Conservation (phyloP, 2,797 vertebrate genomes). For the Heliangelus exortis region DNA sequence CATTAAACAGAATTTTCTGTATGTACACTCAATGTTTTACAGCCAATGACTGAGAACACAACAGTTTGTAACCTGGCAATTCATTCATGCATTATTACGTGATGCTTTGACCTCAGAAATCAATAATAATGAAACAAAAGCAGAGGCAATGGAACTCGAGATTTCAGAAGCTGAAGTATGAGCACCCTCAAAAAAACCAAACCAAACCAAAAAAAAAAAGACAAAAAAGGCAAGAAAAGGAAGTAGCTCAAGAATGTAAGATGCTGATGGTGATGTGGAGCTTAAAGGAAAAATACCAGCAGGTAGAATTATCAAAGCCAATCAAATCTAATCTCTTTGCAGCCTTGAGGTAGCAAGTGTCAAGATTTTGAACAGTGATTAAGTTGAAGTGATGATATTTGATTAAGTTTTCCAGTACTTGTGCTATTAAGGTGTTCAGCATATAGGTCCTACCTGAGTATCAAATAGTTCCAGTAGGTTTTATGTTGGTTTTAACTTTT, state of each 20-base stretch:
- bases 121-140: constrained; percentile 66
- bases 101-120: constrained; percentile 60
- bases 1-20: not conserved
- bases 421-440: constrained; percentile 70
- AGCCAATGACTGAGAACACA: not conserved
- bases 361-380: constrained; percentile 79
- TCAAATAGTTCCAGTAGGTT: constrained; percentile 83
- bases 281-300: constrained; percentile 70
- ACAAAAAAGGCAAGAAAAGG: constrained; percentile 3
- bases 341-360: constrained; percentile 71
- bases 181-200: constrained; percentile 21
- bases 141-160: constrained; percentile 50
- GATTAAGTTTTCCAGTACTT: constrained; percentile 75
- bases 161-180: constrained; percentile 63
- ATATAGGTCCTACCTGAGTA: constrained; percentile 91
- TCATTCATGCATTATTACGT: constrained; percentile 48
- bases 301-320: constrained; percentile 74
- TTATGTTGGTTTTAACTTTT: constrained; percentile 93
- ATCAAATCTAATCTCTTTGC: constrained; percentile 77
- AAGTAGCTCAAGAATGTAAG: constrained; percentile 45
- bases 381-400: constrained; percentile 67
- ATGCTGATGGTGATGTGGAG: constrained; percentile 73
- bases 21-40: not conserved
- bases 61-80: not conserved
- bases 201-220: not conserved